phyloP scores from a whole-genome alignment of 1,140 invertebrate species.

The Ceratitis capitata region DNA sequence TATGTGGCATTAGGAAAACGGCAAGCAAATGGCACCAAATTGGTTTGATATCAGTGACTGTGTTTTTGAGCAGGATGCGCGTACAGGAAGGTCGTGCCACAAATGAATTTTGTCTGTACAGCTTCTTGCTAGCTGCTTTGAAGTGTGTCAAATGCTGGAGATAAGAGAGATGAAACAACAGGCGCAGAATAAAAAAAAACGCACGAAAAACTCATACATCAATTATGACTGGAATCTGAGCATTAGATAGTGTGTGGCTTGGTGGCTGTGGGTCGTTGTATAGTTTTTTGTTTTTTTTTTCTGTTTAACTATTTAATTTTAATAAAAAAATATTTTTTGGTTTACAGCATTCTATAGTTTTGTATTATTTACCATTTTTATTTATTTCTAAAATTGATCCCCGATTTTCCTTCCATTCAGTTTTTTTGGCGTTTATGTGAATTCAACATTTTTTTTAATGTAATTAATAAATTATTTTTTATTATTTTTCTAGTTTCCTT shows the following conservation, averaged over 20 bases:
- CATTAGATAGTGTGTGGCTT: neutral
- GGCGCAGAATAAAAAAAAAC: neutral
- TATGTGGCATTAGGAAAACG: neutral
- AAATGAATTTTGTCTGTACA: neutral
- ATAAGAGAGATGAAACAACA: neutral
- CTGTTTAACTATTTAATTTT: too few species aligned
- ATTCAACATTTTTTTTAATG: too few species aligned
- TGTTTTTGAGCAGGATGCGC: constrained; percentile 5
- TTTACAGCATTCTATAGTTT: too few species aligned
- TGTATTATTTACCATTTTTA: too few species aligned
- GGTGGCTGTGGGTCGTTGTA: neutral
- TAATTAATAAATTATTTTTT: too few species aligned
- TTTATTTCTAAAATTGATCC: too few species aligned
- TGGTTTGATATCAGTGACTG: neutral
- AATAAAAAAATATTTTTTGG: too few species aligned
- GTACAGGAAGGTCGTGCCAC: constrained; percentile 6
- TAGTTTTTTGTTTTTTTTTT: neutral
- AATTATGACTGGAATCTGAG: neutral
- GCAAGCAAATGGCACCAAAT: neutral
- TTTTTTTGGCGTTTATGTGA: too few species aligned
- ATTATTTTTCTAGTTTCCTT: too few species aligned
- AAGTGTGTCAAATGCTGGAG: neutral
- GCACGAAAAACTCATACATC: neutral
- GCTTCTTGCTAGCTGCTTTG: too few species aligned
- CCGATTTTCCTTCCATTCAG: too few species aligned